Base-by-base conservation (phyloP, 2,113 vertebrate genomes). In the Hiodon tergisus region DNA sequence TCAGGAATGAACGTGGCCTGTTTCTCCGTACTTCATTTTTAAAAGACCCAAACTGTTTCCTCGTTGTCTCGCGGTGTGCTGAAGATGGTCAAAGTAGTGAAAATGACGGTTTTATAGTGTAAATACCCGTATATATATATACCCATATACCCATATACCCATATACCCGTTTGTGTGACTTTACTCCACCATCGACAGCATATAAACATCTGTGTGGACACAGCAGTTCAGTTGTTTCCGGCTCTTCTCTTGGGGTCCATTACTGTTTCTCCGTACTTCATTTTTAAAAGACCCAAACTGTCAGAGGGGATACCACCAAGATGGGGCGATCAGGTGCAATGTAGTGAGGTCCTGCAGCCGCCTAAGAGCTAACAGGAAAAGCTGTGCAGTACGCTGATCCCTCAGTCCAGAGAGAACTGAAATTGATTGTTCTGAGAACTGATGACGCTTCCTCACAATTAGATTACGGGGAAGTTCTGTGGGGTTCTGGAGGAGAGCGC, bases 401-500 rank as follows among this genome's bases (percentile, higher is more conserved):
- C 88, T 86, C 87, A 88, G 91, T 93, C 92, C 89, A 88, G 93
- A 93, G 90, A 89, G 90, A 92, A 73, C 81, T 93, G 90, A 91
- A 94, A 97, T 95, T 89, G 89, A 92, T 91, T 91, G 88, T 90
- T 93, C 93, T 93, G 92, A 92, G 94, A 95, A 96, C 94, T 91
- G 89, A 97, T 95, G 94, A 96, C 94, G 93, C 93, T 93, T 90
- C 86, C 90, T 91, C 92, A 95, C 95, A 96, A 97, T 98, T 98
- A 96, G 94, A 96, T 97, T 95, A 93, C 88, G 89, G 95, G 93
- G 93, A 93, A 93, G 89, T 82, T 89, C 91, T 93, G 88, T 89
- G 92, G 95, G 95, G 93, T 93, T 93, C 93, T 93, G 92, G 93
- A 91, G 91, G 92, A 89, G 89, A 90, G 88, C 84, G 86, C 84